phyloP scores from a whole-genome alignment of 2,113 vertebrate species.

The Oplegnathus fasciatus region DNA sequence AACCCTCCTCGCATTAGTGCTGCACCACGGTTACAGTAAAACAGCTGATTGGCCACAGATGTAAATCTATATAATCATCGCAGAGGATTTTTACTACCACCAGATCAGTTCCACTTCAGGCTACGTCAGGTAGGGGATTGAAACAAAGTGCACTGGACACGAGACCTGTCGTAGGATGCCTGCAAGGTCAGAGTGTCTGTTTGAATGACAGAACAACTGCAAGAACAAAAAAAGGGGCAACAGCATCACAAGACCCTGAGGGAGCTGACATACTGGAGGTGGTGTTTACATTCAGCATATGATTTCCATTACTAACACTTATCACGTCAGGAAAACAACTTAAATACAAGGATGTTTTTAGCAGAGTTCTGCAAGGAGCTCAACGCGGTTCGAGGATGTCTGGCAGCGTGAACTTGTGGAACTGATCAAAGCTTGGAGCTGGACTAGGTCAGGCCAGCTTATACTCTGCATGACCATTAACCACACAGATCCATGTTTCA shows the following conservation, averaged over 20 bases:
- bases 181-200: conserved; percentile 52
- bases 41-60: conserved; percentile 69
- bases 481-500: conserved; percentile 48
- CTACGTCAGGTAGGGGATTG: conserved; percentile 5
- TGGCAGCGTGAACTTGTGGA: conserved; percentile 27
- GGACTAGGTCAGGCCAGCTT: conserved; percentile 33
- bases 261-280: conserved; percentile 50
- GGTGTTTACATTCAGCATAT: conserved; percentile 66
- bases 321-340: conserved; percentile 58
- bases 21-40: conserved; percentile 61
- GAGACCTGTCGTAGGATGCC: conserved; percentile 21
- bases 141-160: conserved; percentile 22
- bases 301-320: conserved; percentile 69
- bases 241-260: conserved; percentile 66
- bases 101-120: conserved; percentile 19
- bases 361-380: conserved; percentile 17
- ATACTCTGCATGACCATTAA: conserved; percentile 50
- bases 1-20: conserved; percentile 68
- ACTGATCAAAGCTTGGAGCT: conserved; percentile 36
- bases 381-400: conserved; percentile 23
- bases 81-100: conserved; percentile 28
- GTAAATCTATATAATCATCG: conserved; percentile 57
- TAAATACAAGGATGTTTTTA: conserved; percentile 40
- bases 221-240: neutral
- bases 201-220: conserved; percentile 59